Evolutionary conservation across 2,797 vertebrate genomes (phyloP), one percentile per base, ranked within the genome.

Genomic region (Anas georgica): DNA sequence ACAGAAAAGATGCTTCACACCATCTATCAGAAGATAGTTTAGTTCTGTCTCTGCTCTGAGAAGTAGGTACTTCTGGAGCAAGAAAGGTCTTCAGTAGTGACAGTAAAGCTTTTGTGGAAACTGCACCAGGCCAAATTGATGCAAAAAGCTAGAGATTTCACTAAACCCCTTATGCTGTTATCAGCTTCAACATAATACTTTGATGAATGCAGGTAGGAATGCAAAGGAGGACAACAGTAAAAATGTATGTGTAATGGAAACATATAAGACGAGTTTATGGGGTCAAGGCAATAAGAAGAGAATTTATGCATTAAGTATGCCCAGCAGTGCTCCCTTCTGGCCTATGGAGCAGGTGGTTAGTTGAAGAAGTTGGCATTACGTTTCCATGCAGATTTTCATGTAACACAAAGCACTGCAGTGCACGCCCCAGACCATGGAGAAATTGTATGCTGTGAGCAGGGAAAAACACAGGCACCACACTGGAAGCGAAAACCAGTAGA

Each of bases 221-320:
- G 18, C 60, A n/a, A 43, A 80, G 33, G 31, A 12, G 28, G 22
- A 15, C 48, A 60, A 64, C 0, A 55, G 33, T 22, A 55, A 70
- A 78, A 23, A 74, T 1, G 10, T 28, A 28, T 1, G 6, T 0
- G 1, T 50, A 55, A 80, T 0, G 2, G 72, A 50, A 69, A 15
- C 46, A 11, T 13, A 28, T 55, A 11, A 31, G 87, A 25, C 6
- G 29, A 74, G 35, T 9, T 72, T 0, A 0, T 25, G 25, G 22
- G 62, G 6, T 48, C n/a, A n/a, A 33, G 9, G n/a, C 23, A 18
- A 9, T 9, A 21, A 17, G 29, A 37, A 31, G 41, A 17, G 21
- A 70, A 5, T 20, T 3, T 0, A 0, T 50, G 26, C 75, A 22
- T 63, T 17, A 50, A 4, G 31, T 62, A 12, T 28, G 10, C 14